phyloP scores from a whole-genome alignment of 2,888 invertebrate species.

The Troglohyphantes excavatus region DNA sequence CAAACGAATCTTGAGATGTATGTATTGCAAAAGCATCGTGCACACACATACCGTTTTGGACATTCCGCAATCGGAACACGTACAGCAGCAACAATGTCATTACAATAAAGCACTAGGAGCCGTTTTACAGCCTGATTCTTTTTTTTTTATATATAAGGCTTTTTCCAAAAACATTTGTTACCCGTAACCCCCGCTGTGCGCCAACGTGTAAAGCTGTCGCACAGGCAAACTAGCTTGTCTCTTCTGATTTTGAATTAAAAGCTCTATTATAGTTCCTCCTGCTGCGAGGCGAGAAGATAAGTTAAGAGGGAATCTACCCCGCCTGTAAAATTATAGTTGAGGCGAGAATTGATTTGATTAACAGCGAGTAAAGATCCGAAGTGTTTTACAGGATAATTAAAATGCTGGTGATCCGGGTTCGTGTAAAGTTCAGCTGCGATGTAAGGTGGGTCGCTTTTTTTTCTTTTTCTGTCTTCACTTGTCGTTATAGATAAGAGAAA shows the following conservation, averaged over 20 bases:
- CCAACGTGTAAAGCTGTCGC: slow-evolving; percentile 67
- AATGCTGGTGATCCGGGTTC: slow-evolving; percentile 54
- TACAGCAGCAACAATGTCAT: slow-evolving; percentile 35
- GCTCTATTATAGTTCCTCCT: slow-evolving; percentile 62
- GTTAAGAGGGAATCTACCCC: slow-evolving; percentile 28
- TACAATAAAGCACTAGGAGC: slow-evolving; percentile 66
- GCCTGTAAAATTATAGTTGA: slow-evolving; percentile 27
- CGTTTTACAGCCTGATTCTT: slow-evolving; percentile 31
- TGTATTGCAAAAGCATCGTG: too few relatives aligned
- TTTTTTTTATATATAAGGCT: slow-evolving; percentile 1
- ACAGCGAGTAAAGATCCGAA: slow-evolving; percentile 43
- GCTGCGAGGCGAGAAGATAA: slow-evolving; percentile 59
- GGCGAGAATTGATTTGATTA: slow-evolving; percentile 72
- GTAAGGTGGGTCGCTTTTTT: background rate
- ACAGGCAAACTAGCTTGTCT: slow-evolving; percentile 46
- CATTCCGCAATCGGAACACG: slow-evolving; percentile 33
- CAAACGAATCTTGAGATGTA: too few relatives aligned
- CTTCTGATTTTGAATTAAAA: slow-evolving; percentile 65
- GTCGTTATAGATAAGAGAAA: too few relatives aligned
- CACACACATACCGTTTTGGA: background rate
- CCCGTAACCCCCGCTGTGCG: slow-evolving; percentile 33
- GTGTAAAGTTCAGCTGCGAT: slow-evolving; percentile 1
- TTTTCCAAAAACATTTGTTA: slow-evolving; percentile 49
- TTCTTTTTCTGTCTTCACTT: too few relatives aligned
- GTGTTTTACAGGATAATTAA: slow-evolving; percentile 70